These are phyloP conservation scores for Leptogaster cylindrica DNA, from an alignment of 2,888 invertebrate genomes.

Conservation along the genomic window DNA sequence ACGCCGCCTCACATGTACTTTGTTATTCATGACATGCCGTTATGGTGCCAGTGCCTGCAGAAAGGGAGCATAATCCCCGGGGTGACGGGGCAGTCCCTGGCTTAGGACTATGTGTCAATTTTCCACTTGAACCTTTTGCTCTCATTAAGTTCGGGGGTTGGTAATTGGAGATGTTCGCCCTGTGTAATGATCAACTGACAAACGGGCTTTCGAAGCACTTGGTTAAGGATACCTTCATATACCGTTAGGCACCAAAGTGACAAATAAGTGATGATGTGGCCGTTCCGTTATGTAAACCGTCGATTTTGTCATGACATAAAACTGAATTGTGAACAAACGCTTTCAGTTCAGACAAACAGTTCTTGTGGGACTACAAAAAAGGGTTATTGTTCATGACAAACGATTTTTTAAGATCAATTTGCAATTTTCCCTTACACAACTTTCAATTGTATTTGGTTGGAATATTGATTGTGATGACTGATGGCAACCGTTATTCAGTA, in stretches of 20 bases:
- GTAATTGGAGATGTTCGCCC: conserved; percentile 12
- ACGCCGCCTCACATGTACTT: background rate
- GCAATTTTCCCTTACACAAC: no score
- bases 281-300: background rate
- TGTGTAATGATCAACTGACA: background rate
- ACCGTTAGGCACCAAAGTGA: conserved; percentile 6
- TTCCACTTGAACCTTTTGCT: conserved; percentile 6
- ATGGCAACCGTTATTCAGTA: no score
- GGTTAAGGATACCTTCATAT: conserved; percentile 5
- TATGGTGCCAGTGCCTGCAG: background rate
- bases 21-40: background rate
- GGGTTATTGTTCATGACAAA: no score
- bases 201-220: background rate
- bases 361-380: no score
- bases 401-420: no score
- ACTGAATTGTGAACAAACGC: conserved; percentile 22
- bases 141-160: conserved; percentile 3
- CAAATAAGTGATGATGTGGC: conserved; percentile 27
- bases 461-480: no score
- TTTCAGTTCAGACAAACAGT: no score
- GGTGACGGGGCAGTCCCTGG: background rate
- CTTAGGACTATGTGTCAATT: conserved; percentile 16
- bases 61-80: background rate
- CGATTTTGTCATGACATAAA: background rate
- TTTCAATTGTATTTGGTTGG: no score